phyloP scores from a whole-genome alignment of 2,888 invertebrate genomes.

The Phyto melanocephala region DNA sequence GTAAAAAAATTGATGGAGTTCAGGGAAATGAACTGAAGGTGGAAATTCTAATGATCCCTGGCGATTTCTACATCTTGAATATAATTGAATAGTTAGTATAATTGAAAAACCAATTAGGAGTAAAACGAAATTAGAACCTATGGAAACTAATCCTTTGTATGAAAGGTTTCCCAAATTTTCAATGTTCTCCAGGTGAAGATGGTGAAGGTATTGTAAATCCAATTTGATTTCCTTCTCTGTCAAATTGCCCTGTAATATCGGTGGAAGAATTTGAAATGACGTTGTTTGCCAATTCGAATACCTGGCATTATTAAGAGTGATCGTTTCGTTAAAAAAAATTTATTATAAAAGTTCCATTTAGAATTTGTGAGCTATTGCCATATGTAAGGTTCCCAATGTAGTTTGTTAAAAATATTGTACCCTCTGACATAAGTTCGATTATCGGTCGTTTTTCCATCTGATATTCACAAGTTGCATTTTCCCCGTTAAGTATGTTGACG shows the following conservation, averaged over 20 bases:
- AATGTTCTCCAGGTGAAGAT: no score
- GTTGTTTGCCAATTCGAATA: no score
- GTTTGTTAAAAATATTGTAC: background rate
- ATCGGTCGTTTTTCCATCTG: background rate
- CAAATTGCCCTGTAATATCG: no score
- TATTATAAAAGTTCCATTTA: background rate
- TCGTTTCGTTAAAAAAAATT: background rate
- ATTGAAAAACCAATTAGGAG: no score
- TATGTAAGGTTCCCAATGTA: background rate
- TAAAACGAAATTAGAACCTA: background rate
- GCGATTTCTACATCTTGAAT: background rate
- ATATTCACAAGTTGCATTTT: constrained; percentile 6
- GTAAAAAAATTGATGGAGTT: background rate
- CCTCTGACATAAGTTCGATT: background rate
- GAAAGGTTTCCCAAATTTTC: no score
- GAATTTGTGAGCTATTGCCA: background rate
- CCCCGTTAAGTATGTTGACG: background rate
- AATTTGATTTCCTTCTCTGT: no score
- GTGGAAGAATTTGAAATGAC: no score
- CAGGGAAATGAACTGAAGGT: background rate
- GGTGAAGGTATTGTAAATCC: no score
- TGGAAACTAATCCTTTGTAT: no score
- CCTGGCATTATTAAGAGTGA: background rate
- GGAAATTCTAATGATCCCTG: constrained; percentile 10
- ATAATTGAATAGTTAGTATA: constrained; percentile 1